Evolutionary conservation across 2,113 vertebrate species (phyloP), one percentile per base, ranked within the genome.

Genomic region (Psittacula cyanocephala): DNA sequence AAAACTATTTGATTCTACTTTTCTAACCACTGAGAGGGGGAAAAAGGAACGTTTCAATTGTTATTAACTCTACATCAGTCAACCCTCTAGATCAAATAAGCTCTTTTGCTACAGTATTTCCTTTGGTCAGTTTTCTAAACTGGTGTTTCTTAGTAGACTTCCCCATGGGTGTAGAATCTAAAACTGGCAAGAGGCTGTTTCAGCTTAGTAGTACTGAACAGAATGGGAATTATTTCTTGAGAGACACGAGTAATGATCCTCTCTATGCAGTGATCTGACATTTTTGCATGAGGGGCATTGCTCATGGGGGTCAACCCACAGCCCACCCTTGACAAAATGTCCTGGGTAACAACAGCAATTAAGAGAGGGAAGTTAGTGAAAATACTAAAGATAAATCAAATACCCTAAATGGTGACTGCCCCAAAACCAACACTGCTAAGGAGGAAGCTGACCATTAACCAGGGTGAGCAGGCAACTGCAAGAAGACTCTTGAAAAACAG

Each of bases 161-260:
- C 22, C 74, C 14, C 27, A 27, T 1, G 44, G 27, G 7, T 31
- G 1, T 13, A 72, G 12, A 67, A 23, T 3, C n/a, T 10, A 53
- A 75, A 67, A 50, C 17, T 20, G 41, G n/a, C 11, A 79, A 3
- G 4, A 70, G 12, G 8, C 12, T 24, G 15, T 75, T 86, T 59
- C 76, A 94, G 9, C 5, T 64, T 29, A 47, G 9, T 10, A 62
- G 13, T 22, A 47, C 8, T 10, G 64, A 92, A 55, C 9, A 67
- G 29, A 67, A 64, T 6, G 47, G 33, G 39, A 70, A 90, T 35
- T 33, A 13, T 29, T 35, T 68, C 17, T 41, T 29, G 5, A 33
- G 29, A 85, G 35, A 72, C 4, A 3, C 0, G 0, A 77, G 5
- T 29, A n/a, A 17, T 17, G 25, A 14, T 83, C 10, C 17, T 25